These are phyloP conservation scores for Keiferia lycopersicella DNA, from an alignment of 2,888 invertebrate genomes.

Conservation along the genomic window DNA sequence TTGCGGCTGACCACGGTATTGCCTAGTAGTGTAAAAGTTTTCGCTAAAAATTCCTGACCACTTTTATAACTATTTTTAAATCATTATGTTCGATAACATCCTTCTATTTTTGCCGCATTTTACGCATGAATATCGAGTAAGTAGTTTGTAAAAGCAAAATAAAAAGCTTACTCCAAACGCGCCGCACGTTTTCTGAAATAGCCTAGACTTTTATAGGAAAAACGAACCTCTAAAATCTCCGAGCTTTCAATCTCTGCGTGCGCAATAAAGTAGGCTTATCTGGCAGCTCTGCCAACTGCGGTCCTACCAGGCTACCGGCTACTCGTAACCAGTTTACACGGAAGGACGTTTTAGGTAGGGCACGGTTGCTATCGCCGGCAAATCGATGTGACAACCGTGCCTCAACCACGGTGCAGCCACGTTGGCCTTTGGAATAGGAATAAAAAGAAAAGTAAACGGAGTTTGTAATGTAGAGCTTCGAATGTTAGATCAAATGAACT, in stretches of 20 bases:
- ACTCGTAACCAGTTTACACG: constrained; percentile 65
- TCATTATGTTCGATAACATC: background rate
- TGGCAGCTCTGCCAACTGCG: constrained; percentile 32
- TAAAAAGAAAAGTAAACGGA: background rate
- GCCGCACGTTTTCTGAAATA: constrained; percentile 7
- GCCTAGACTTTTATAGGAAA: constrained; percentile 7
- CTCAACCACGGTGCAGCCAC: constrained; percentile 13
- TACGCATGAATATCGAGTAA: background rate
- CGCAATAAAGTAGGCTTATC: constrained; percentile 10
- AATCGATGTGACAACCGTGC: constrained; percentile 60
- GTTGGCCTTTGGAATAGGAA: background rate
- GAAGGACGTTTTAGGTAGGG: constrained; percentile 71
- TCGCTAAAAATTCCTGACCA: background rate
- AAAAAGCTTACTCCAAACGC: background rate
- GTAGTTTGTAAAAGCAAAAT: background rate
- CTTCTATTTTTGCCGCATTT: background rate
- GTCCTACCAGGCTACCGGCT: constrained; percentile 37
- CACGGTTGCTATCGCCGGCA: constrained; percentile 50
- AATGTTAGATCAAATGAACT: background rate
- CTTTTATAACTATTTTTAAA: background rate
- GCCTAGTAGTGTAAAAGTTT: constrained; percentile 14
- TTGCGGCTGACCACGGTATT: constrained; percentile 22
- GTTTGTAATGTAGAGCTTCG: background rate
- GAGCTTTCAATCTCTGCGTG: constrained; percentile 4
- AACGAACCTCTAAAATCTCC: constrained; percentile 5